These are phyloP conservation scores for Nipponacmea schrenckii DNA, from an alignment of 2,888 invertebrate genomes.

Conservation along the genomic window DNA sequence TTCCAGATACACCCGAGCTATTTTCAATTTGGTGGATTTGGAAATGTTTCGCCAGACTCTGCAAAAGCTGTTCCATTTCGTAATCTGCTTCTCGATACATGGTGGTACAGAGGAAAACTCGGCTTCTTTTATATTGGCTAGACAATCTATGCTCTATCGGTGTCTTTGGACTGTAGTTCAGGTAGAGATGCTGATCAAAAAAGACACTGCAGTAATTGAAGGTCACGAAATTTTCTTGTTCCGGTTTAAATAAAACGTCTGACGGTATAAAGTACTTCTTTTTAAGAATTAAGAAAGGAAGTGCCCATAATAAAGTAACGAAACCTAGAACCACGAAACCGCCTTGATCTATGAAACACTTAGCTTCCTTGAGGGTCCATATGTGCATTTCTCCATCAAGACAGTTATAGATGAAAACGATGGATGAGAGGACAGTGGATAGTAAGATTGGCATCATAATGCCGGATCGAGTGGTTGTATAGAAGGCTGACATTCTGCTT, in stretches of 20 bases:
- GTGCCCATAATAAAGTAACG: constrained; percentile 32
- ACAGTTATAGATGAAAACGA: constrained; percentile 26
- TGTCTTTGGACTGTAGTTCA: constrained; percentile 35
- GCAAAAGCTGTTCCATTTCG: constrained; percentile 51
- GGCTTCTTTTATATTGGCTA: constrained; percentile 18
- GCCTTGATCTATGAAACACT: constrained; percentile 12
- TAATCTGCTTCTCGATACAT: constrained; percentile 58
- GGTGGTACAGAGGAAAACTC: constrained; percentile 54
- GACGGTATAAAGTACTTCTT: constrained; percentile 24
- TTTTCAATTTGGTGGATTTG: constrained; percentile 32
- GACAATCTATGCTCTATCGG: background rate
- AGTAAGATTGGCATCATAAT: constrained; percentile 30
- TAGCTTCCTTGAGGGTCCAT: background rate
- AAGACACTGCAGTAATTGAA: constrained; percentile 40
- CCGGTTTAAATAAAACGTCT: constrained; percentile 36
- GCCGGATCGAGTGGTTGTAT: constrained; percentile 32
- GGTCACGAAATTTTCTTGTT: constrained; percentile 35
- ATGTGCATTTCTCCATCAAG: constrained; percentile 2
- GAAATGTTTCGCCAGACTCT: constrained; percentile 45
- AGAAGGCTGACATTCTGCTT: constrained; percentile 29
- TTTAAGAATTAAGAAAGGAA: constrained; percentile 32
- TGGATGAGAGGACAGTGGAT: constrained; percentile 29
- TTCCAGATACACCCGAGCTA: constrained; percentile 42
- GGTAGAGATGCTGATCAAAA: constrained; percentile 38
- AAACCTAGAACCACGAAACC: constrained; percentile 19